These are phyloP conservation scores for Lochmaea capreae DNA, from an alignment of 2,888 invertebrate genomes.

Conservation along the genomic window DNA sequence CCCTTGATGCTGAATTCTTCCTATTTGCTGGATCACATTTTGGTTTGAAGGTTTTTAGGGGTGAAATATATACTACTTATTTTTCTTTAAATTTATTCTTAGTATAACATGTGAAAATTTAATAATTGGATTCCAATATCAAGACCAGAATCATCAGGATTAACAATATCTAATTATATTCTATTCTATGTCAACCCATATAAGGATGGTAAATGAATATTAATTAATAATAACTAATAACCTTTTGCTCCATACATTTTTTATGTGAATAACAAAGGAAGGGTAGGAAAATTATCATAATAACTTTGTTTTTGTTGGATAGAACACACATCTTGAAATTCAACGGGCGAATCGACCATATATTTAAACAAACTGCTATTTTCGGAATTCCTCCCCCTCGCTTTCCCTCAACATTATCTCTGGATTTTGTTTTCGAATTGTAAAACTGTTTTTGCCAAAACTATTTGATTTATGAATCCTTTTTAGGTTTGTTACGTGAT, in stretches of 20 bases:
- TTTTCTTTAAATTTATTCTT: no score
- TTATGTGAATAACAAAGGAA: not conserved
- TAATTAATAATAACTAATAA: no score
- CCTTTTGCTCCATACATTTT: not conserved
- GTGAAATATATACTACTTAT: no score
- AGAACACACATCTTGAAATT: slow-evolving; percentile 6
- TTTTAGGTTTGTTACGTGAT: slow-evolving; percentile 10
- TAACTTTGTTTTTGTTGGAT: not conserved
- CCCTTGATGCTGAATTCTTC: not conserved
- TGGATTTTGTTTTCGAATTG: slow-evolving; percentile 6
- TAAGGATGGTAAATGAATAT: no score
- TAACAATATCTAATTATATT: no score
- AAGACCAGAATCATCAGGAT: no score
- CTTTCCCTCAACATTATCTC: slow-evolving; percentile 5
- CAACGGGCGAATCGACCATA: slow-evolving; percentile 1
- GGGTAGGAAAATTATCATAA: no score
- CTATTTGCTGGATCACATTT: no score
- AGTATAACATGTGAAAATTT: no score
- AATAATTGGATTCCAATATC: no score
- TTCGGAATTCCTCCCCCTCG: not conserved
- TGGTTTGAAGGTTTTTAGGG: no score
- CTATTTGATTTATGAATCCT: slow-evolving; percentile 10
- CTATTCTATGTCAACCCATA: no score
- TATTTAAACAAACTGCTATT: slow-evolving; percentile 5
- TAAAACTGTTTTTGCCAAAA: not conserved